Base-by-base conservation (phyloP, 2,888 invertebrate genomes). In the Chymomyza amoena region DNA sequence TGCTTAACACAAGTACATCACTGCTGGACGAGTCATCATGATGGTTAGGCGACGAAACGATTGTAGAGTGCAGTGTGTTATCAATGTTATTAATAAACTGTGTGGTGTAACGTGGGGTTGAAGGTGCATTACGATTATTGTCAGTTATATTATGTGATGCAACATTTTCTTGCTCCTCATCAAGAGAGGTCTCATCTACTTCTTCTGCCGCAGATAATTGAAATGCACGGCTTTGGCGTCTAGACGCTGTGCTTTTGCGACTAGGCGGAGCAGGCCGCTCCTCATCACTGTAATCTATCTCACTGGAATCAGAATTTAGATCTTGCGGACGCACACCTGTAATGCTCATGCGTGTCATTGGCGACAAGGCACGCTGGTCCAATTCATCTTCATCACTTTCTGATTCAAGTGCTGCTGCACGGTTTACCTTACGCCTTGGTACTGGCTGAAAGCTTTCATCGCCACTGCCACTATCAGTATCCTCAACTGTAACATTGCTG, bases 261-360 rank as follows among this genome's bases (percentile, higher is more conserved):
- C 16, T 4, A 13, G 13, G 56, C 28, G 18, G 7, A 13, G 20
- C 45, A 15, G 13, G 10, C 7, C 52, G 64, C 3, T 75, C 82
- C 6, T 83, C 84, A 50, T 81, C 81, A 6, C 83, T 84, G 61
- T 81, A 89, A 4, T 86, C 89, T n/a, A 91, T 89, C 71, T 90
- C 91, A 60, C 90, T 91, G 1, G 89, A 89, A 13, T 70, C 76
- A 52, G 88, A 88, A 51, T 81, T 77, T 0, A 90, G 67, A 60
- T 91, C 90, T 2, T 72, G 64, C 0, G 90, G 91, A 3, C 90
- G 84, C n/a, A 90, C 72, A 0, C 92, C 91, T 0, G 91, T 91
- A 2, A 91, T 91, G 59, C 91, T 91, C 90, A 90, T 90, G 0
- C 91, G 84, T 0, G 91, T 92, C 60, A 88, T 78, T 15, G 92